Percentiles rank a stretch among this genome's conserved stretches.
Conservation (phyloP, 2,888 invertebrate species). For the Ecdyonurus torrentis region DNA sequence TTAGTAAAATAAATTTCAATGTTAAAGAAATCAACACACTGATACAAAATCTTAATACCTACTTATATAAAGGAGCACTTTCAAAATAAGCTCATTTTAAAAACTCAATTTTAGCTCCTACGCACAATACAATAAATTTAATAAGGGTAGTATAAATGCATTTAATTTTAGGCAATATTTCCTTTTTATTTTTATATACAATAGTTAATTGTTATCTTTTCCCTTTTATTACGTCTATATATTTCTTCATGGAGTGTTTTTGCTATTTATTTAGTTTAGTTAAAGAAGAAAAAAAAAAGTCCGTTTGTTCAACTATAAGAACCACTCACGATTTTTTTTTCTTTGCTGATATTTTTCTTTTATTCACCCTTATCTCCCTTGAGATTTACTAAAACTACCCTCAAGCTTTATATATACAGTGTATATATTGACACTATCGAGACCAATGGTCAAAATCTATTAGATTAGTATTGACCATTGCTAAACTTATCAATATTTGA, state of each 20-base stretch:
- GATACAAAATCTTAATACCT: no score
- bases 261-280: background rate
- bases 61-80: no score
- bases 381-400: background rate
- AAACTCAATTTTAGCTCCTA: no score
- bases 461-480: background rate
- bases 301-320: background rate
- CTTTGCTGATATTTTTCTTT: no score
- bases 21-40: no score
- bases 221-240: background rate
- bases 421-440: background rate
- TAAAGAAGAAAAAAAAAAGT: background rate
- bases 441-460: constrained; percentile 2
- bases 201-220: background rate
- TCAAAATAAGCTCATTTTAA: no score
- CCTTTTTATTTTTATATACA: background rate
- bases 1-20: no score
- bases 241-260: background rate
- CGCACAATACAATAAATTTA: no score
- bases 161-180: background rate
- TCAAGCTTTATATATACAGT: background rate
- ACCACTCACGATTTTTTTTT: no score
- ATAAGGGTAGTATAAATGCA: background rate
- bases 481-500: no score
- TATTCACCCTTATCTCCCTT: background rate